These are phyloP conservation scores for Onychostoma macrolepis DNA, from an alignment of 2,113 vertebrate genomes.

Conservation along the genomic window DNA sequence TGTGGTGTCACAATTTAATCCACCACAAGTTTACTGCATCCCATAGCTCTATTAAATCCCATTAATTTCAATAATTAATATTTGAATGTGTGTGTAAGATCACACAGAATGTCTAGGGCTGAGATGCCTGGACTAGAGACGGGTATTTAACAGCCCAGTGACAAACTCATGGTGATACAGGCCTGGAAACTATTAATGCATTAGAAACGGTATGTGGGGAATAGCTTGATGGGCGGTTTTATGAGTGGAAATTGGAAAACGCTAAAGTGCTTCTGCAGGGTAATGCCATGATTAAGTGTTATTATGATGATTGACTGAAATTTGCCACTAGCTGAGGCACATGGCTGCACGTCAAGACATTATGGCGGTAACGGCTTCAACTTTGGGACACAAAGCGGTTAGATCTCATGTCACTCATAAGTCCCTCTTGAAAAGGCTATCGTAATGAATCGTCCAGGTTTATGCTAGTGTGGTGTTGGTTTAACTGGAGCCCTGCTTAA, in stretches of 20 bases:
- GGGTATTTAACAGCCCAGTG: background rate
- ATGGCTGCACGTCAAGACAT: conserved; percentile 12
- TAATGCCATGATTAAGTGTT: conserved; percentile 21
- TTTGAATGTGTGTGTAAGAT: background rate
- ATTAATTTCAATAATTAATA: background rate
- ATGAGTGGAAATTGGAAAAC: conserved; percentile 61
- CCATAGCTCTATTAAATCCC: background rate
- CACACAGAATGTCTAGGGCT: background rate
- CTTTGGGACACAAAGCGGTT: background rate
- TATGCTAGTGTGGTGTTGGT: background rate
- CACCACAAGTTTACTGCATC: background rate
- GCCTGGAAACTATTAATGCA: conserved; percentile 62
- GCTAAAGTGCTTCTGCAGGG: conserved; percentile 32
- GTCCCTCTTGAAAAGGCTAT: background rate
- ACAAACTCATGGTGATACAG: conserved; percentile 18
- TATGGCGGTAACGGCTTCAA: background rate
- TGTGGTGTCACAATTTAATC: background rate
- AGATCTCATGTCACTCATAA: background rate
- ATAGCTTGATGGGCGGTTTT: conserved; percentile 43
- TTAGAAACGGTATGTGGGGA: conserved; percentile 42
- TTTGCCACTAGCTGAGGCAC: conserved; percentile 33
- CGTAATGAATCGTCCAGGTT: background rate
- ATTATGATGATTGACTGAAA: conserved; percentile 49
- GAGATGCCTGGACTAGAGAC: background rate
- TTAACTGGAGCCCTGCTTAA: background rate